A percentile compares a stretch with the other conserved stretches of the same genome.
These are phyloP conservation scores for Cistogaster globosa DNA, from an alignment of 2,888 invertebrate genomes.

Conservation along the genomic window DNA sequence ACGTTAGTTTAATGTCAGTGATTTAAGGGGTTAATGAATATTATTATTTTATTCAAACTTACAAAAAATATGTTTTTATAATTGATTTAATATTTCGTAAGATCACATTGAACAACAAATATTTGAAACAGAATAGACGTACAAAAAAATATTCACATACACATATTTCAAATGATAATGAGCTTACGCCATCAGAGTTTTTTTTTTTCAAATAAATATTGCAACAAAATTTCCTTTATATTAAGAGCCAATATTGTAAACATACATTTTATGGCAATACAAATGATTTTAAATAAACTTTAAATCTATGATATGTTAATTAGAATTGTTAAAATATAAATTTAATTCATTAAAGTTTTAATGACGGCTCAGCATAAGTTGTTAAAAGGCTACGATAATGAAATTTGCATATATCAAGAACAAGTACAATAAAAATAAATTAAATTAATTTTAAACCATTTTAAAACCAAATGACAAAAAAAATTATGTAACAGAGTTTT, in stretches of 20 bases:
- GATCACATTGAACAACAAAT: background rate
- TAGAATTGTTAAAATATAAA: conserved; percentile 54
- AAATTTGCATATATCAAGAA: background rate
- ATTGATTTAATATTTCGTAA: conserved; percentile 30
- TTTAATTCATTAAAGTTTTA: conserved; percentile 40
- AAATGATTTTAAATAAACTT: conserved; percentile 3
- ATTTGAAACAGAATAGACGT: conserved; percentile 2
- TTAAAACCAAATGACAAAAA: background rate
- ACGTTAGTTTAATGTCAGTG: too few relatives aligned
- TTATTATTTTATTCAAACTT: background rate
- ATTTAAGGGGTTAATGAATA: conserved; percentile 7
- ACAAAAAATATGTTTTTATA: background rate
- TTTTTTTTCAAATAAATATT: background rate
- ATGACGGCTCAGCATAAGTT: background rate
- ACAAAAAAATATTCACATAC: background rate
- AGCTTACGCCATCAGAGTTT: conserved; percentile 12
- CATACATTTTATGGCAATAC: background rate
- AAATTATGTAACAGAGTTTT: too few relatives aligned
- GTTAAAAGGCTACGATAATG: background rate
- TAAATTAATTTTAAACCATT: conserved; percentile 28
- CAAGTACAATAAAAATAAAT: conserved; percentile 17
- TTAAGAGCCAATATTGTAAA: too few relatives aligned
- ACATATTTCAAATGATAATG: conserved; percentile 8
- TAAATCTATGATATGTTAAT: conserved; percentile 60
- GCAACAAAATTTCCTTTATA: too few relatives aligned